Conservation (phyloP, 2,797 vertebrate species). For the Sebastes baramenuke region DNA sequence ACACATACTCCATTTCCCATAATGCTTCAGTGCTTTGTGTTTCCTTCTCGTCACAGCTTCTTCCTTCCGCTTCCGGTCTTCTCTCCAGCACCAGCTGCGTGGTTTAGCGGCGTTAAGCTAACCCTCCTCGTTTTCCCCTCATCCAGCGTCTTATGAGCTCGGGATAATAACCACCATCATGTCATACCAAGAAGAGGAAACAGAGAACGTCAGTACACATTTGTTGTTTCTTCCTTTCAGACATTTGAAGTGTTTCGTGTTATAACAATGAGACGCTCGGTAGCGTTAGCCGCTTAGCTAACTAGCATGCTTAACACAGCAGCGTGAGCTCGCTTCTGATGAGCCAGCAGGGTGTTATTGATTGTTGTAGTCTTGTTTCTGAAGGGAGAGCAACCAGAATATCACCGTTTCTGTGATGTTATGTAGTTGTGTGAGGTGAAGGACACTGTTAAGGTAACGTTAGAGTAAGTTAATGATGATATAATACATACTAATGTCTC, state of each 20-base stretch:
- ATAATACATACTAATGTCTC: neutral
- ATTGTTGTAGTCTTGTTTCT: neutral
- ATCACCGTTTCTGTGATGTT: fast-evolving
- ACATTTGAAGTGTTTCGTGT: neutral
- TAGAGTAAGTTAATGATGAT: neutral
- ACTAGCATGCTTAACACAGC: neutral
- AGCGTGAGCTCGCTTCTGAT: neutral
- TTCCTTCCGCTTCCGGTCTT: conserved; percentile 56
- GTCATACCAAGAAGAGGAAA: conserved; percentile 76
- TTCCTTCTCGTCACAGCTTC: neutral
- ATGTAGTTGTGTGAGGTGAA: neutral
- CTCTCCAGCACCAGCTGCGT: conserved; percentile 56
- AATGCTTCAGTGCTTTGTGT: neutral
- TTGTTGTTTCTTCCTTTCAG: neutral
- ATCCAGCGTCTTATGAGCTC: neutral
- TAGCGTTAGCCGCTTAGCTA: conserved; percentile 11
- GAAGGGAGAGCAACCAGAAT: fast-evolving
- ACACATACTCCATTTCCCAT: conserved; percentile 46
- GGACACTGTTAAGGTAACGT: fast-evolving
- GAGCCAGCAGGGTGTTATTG: conserved; percentile 4
- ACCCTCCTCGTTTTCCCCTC: neutral
- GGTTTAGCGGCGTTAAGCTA: conserved; percentile 63
- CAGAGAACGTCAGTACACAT: conserved; percentile 29
- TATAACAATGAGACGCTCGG: neutral
- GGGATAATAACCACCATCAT: conserved; percentile 44